phyloP scores from a whole-genome alignment of 2,113 vertebrate species.

The Chaetodon trifascialis region DNA sequence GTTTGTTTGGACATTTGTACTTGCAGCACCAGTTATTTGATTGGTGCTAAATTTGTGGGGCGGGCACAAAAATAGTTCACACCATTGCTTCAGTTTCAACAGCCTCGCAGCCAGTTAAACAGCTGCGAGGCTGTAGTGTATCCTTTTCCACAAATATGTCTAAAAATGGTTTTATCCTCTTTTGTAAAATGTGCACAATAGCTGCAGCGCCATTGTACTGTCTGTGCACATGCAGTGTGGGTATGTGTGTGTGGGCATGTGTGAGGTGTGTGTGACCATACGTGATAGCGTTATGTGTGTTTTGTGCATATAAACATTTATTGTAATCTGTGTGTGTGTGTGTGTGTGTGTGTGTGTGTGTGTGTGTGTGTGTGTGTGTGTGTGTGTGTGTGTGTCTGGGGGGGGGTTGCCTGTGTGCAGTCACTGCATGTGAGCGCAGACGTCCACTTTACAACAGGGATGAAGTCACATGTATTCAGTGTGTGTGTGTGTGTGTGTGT shows the following conservation, averaged over 20 bases:
- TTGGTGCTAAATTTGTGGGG: background rate
- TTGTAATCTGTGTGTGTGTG: conserved; percentile 12
- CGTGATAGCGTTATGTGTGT: background rate
- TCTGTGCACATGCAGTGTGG: background rate
- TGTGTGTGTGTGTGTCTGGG: background rate
- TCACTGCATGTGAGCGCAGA: background rate
- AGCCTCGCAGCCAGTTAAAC: background rate
- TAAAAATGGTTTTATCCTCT: background rate
- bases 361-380: background rate
- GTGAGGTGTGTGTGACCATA: background rate
- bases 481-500: background rate
- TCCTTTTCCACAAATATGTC: background rate
- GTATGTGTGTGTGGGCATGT: background rate
- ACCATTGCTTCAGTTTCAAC: background rate
- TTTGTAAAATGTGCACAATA: background rate
- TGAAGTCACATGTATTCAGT: conserved; percentile 33
- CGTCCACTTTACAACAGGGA: background rate
- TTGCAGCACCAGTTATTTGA: background rate
- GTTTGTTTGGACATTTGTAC: background rate
- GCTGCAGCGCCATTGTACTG: background rate
- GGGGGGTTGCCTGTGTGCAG: background rate
- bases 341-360: background rate
- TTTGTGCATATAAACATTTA: background rate
- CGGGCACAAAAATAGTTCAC: background rate
- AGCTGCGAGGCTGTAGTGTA: background rate